Evolutionary conservation across 2,113 vertebrate species (phyloP), one percentile per base, ranked within the genome.

Genomic region (Hemichromis elongatus): DNA sequence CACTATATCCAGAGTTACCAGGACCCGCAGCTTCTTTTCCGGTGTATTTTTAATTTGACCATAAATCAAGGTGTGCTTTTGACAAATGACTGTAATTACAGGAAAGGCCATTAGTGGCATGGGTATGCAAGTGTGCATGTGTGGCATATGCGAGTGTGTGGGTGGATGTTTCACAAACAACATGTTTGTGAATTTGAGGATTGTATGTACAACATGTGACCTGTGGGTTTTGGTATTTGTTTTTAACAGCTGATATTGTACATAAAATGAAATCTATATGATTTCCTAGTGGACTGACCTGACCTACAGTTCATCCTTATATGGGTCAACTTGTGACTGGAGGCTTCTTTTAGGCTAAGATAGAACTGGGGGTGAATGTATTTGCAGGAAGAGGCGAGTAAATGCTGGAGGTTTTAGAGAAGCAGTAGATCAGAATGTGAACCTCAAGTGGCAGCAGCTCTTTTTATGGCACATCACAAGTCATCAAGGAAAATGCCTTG

Each of bases 21-120:
- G 92, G 83, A 95, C 95, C 93, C 91, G 94, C 91, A 94, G 96
- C 92, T 94, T 97, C 96, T 95, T 92, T 94, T 94, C 90, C 79
- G 89, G 91, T 92, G 91, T 96, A 92, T 95, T 96, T 97, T 97
- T 97, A 98, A 97, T 97, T 97, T 88, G 96, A 97, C 95, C 96
- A 96, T 97, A 97, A 98, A 98, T 98, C 97, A 97, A 97, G 95
- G 75, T 90, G 92, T 82, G 92, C 94, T 92, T 96, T 96, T 99
- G 97, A 98, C 96, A 97, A 98, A 98, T 97, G 94, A 97, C 96
- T 93, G 94, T 97, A 98, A 98, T 99, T 98, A 98, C 95, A 95
- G 94, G 79, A 94, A 95, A 97, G 96, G 94, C 94, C 92, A 84
- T 81, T 93, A 81, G 89, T 92, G 90, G 63, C 45, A 56, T n/a